Evolutionary conservation across 2,888 invertebrate genomes (phyloP), one percentile per base, ranked within the genome.

Genomic region (Phyto melanocephala): DNA sequence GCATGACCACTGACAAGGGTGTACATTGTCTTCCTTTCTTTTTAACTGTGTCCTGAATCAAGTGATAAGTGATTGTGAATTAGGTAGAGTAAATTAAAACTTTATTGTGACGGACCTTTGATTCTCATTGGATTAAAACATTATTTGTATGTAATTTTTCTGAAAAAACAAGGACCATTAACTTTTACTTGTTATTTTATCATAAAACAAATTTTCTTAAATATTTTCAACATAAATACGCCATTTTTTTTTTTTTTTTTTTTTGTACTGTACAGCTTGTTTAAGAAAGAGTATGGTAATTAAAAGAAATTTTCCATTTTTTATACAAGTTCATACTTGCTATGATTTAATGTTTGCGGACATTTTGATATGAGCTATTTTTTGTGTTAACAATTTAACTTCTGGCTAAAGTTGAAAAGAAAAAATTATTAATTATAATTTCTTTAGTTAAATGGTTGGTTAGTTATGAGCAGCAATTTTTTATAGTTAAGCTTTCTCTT

Each of bases 401-500:
- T 65, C 24, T 65, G 22, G 56, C 17, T 8, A 58, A 71, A 60
- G 11, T 17, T 45, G 33, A 15, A 35, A 37, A 20, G 6, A 28
- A 28, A 28, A 52, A 42, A 28, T 11, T 58, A 58, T 58, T 56
- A 75, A 65, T 60, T 50, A 52, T 60, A 40, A 35, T 60, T 62
- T 62, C n/a, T 54, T 33, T 62, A 28, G 62, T 8, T 15, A 4
- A 13, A 62, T 42, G 7, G 33, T 35, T 71, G 8, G 13, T 45
- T 58, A 62, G 6, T 22, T 54, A 65, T 77, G 28, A 72, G n/a
- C 40, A 28, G 47, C 56, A 63, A 47, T 45, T 54, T 54, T 35
- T 13, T 22, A 22, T 45, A 13, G 35, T 37, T 67, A 60, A 74
- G 60, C 72, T 80, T 74, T 80, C 79, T 80, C 79, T 68, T 74